These are phyloP conservation scores for Yasuhikotakia modesta DNA, from an alignment of 2,797 vertebrate genomes.

Conservation along the genomic window DNA sequence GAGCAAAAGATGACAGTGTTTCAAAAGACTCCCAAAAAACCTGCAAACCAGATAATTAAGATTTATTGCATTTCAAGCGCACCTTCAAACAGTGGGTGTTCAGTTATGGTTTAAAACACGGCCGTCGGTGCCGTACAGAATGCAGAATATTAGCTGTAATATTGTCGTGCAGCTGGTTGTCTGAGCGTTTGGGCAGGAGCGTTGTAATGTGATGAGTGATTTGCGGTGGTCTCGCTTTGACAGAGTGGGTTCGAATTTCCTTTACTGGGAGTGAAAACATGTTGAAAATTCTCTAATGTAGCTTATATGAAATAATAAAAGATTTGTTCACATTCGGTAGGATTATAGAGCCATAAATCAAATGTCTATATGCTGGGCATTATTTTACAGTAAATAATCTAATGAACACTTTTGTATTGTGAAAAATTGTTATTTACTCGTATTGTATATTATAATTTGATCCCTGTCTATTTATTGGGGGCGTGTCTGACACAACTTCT, in stretches of 20 bases:
- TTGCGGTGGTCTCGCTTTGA: slow-evolving; percentile 13
- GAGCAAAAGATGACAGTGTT: slow-evolving; percentile 10
- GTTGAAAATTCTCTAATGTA: neutral
- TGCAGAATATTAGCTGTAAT: neutral
- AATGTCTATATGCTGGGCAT: no score
- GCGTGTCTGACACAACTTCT: slow-evolving; percentile 37
- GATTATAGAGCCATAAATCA: no score
- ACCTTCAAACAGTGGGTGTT: slow-evolving; percentile 21
- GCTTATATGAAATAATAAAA: neutral
- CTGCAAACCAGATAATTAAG: slow-evolving; percentile 41
- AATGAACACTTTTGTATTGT: no score
- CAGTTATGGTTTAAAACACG: slow-evolving; percentile 13
- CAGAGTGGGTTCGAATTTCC: slow-evolving; percentile 24
- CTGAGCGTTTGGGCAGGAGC: neutral
- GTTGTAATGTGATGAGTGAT: slow-evolving; percentile 45
- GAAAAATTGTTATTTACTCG: no score
- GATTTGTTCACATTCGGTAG: no score
- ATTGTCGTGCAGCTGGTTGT: slow-evolving; percentile 11
- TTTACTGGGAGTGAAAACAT: neutral
- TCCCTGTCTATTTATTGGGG: no score
- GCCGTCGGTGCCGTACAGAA: slow-evolving; percentile 27
- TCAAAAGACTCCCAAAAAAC: slow-evolving; percentile 26
- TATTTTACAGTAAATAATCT: no score
- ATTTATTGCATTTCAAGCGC: slow-evolving; percentile 17
- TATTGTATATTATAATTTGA: no score